Evolutionary conservation across 2,888 invertebrate genomes (phyloP), one percentile per base, ranked within the genome.

Genomic region (Ferrisia virgata): DNA sequence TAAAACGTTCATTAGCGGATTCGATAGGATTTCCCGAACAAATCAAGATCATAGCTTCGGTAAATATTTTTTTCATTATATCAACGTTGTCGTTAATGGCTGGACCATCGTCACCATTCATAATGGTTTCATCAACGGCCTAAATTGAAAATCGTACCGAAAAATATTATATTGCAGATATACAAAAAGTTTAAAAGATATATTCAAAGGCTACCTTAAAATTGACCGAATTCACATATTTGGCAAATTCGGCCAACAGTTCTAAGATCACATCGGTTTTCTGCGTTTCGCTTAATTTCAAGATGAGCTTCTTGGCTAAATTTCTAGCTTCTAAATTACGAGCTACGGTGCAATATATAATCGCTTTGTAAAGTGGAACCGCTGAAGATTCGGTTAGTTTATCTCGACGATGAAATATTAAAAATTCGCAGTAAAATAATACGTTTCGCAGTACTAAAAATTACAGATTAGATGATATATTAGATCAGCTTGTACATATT

Each of bases 31-130:
- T 86, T 85, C 88, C 87, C 86, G 89, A 88, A 89, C 91, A 90
- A 79, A 90, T 86, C 11, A 89, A 87, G 13, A 87, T 87, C 81
- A 90, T 87, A 85, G 89, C 89, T 83, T 90, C 89, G 11, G 82
- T 72, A 6, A 76, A 72, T 15, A 82, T 43, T 28, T 40, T 69
- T n/a, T 40, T 82, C 25, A 25, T 69, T 25, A 39, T 82, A 8
- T 69, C 82, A 13, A 28, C 28, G 31, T 82, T 82, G 3, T 82
- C 72, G n/a, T 36, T 33, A 18, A 33, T 18, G 2, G 22, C 2
- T n/a, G 72, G 72, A 72, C 33, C 72, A 72, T 72, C 72, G 18
- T 72, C 36, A n/a, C 72, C 72, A n/a, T 72, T 72, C 33, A 72
- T 72, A 5, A 72, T 28, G n/a, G 0, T 22, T 36, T 72, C 72